Conservation (phyloP, 2,113 vertebrate genomes). For the Peromyscus californicus region DNA sequence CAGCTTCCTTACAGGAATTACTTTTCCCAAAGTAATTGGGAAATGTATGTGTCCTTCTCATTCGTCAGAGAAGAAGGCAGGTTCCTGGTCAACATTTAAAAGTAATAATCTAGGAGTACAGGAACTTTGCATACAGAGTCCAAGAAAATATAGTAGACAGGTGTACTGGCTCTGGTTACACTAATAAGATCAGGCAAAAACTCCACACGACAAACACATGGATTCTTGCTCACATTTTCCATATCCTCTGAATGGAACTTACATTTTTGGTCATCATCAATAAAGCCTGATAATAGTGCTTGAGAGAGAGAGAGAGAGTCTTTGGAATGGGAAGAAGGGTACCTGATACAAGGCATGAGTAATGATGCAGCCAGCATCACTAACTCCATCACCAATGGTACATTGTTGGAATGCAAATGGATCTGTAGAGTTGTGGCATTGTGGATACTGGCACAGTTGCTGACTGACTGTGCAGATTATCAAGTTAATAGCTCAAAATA, state of each 20-base stretch:
- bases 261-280: neutral
- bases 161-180: neutral
- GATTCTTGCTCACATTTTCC: neutral
- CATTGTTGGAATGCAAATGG: neutral
- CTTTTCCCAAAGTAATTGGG: neutral
- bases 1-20: neutral
- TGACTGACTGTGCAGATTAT: neutral
- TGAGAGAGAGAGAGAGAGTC: neutral
- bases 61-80: neutral
- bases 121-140: neutral
- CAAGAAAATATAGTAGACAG: neutral
- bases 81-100: neutral
- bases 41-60: neutral
- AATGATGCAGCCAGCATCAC: neutral
- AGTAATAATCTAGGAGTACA: neutral
- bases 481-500: neutral
- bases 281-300: neutral
- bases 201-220: neutral
- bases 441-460: neutral
- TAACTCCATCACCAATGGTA: neutral
- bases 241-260: neutral
- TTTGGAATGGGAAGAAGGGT: neutral
- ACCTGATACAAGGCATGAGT: fast-evolving
- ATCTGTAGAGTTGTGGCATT: neutral
- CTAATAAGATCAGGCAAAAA: neutral